phyloP scores from a whole-genome alignment of 1,140 invertebrate species.

The Mylabris phalerata region DNA sequence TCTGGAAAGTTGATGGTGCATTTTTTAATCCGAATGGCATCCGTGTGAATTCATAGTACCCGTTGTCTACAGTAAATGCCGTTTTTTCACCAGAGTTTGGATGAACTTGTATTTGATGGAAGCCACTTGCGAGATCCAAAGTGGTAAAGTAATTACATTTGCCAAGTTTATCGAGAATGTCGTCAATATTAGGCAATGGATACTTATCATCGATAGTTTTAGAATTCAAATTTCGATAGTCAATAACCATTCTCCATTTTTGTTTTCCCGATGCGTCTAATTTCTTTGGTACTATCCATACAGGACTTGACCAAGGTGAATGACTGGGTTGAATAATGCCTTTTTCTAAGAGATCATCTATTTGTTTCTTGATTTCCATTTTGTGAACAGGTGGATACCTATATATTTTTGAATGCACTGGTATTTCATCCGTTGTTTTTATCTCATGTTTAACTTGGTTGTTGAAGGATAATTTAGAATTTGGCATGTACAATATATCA shows the following conservation, averaged over 20 bases:
- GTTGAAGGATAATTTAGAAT: conserved; percentile 1
- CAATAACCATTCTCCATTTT: too few species aligned
- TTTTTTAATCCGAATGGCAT: too few species aligned
- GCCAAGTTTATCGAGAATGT: too few species aligned
- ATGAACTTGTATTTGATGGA: conserved; percentile 6
- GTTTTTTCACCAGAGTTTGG: conserved; percentile 2
- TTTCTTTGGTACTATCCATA: conserved; percentile 10
- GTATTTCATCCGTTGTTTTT: neutral
- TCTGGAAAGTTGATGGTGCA: too few species aligned
- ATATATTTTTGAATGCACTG: neutral
- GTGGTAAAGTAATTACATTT: too few species aligned
- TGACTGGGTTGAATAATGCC: neutral
- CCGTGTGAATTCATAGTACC: too few species aligned
- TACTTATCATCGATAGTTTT: too few species aligned
- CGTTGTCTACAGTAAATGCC: neutral
- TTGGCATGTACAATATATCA: neutral
- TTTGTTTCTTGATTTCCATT: conserved; percentile 1
- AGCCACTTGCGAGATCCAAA: too few species aligned
- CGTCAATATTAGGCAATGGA: too few species aligned
- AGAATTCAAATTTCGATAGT: too few species aligned
- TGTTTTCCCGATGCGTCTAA: neutral
- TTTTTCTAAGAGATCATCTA: conserved; percentile 1
- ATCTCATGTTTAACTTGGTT: conserved; percentile 5
- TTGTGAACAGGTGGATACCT: conserved; percentile 1
- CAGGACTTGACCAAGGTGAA: neutral